Percentiles rank a stretch among this genome's conserved stretches.
These are phyloP conservation scores for Drosophila suzukii DNA, from an alignment of 1,140 invertebrate genomes.

Conservation along the genomic window DNA sequence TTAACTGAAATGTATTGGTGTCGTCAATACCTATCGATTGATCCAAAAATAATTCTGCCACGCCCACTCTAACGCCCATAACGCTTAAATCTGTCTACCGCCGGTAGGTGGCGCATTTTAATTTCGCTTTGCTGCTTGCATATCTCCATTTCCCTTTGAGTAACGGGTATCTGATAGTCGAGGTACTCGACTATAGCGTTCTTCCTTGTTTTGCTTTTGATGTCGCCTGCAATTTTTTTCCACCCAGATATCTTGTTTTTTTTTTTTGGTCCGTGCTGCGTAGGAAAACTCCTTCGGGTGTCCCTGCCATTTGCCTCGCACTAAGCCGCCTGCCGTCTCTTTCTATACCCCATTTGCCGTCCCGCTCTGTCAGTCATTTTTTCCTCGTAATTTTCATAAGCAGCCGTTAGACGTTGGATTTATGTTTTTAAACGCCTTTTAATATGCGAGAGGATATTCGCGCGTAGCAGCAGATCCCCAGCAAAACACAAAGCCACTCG, in stretches of 20 bases:
- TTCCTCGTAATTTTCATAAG: constrained; percentile 83
- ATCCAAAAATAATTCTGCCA: no score
- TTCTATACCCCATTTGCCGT: constrained; percentile 32
- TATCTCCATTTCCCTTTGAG: no score
- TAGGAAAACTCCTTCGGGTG: constrained; percentile 74
- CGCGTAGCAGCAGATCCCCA: constrained; percentile 61
- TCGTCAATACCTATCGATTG: no score
- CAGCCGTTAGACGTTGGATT: constrained; percentile 82
- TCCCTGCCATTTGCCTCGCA: constrained; percentile 56
- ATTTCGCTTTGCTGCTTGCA: no score
- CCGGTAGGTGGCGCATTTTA: no score
- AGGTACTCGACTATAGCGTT: no score
- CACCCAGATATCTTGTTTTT: constrained; percentile 21
- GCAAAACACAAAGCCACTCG: constrained; percentile 76
- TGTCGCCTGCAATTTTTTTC: constrained; percentile 73
- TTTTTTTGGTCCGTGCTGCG: constrained; percentile 32
- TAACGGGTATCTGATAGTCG: no score
- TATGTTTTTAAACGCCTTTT: constrained; percentile 84
- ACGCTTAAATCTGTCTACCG: no score
- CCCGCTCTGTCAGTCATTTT: constrained; percentile 68
- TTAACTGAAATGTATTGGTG: no score
- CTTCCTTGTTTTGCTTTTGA: constrained; percentile 74
- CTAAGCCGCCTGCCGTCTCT: constrained; percentile 31
- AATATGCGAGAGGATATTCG: constrained; percentile 81
- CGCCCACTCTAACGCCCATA: no score